phyloP scores from a whole-genome alignment of 2,797 vertebrate species.

The Eleutherodactylus coqui region DNA sequence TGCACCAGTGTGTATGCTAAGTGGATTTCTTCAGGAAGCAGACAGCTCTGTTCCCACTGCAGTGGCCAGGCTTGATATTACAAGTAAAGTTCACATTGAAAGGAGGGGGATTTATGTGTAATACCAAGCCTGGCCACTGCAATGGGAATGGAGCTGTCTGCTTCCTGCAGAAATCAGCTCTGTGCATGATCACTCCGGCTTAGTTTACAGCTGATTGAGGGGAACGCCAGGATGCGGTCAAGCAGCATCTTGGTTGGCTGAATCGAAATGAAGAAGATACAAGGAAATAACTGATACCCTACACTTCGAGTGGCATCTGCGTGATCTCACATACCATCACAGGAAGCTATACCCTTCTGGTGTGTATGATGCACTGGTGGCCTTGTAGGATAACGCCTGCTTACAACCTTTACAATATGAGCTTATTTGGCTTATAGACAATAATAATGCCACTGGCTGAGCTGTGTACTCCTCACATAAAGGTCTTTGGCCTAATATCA shows the following conservation, averaged over 20 bases:
- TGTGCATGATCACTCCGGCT: no score
- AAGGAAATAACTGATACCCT: neutral
- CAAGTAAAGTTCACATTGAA: no score
- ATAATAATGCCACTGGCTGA: neutral
- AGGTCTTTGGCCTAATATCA: constrained; percentile 35
- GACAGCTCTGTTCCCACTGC: no score
- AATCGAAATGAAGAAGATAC: neutral
- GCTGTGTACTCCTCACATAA: neutral
- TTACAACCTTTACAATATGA: neutral
- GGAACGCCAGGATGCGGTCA: no score
- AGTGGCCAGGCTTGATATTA: no score
- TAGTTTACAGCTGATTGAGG: no score
- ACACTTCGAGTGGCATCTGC: neutral
- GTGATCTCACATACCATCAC: neutral
- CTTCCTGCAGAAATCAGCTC: no score
- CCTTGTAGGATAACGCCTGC: neutral
- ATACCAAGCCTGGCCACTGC: no score
- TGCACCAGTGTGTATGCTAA: no score
- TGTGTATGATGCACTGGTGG: neutral
- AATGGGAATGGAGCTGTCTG: no score
- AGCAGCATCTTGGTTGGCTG: neutral
- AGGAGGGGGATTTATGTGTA: no score
- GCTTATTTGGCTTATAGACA: neutral
- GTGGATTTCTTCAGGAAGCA: no score
- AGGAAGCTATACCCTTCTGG: neutral